These are phyloP conservation scores for Dasyornis broadbenti DNA, from an alignment of 2,113 vertebrate genomes.

Conservation along the genomic window DNA sequence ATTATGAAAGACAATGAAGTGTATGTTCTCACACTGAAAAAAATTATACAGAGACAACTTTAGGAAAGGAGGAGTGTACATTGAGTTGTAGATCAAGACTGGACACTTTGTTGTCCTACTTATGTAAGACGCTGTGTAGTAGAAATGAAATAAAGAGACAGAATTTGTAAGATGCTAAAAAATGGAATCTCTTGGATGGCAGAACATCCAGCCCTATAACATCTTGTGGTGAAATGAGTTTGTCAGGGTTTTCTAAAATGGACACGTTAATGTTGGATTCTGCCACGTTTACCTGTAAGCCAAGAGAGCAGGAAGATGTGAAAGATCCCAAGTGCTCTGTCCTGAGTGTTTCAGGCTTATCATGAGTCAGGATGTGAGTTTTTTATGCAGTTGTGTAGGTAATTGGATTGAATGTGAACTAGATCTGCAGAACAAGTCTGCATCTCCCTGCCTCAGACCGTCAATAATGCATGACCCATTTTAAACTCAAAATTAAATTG, in stretches of 20 bases:
- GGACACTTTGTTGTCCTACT: background rate
- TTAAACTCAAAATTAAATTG: background rate
- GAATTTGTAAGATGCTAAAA: background rate
- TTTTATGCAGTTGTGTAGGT: background rate
- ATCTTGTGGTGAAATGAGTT: background rate
- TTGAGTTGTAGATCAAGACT: background rate
- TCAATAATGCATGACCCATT: background rate
- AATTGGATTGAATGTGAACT: background rate
- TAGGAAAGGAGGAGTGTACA: background rate
- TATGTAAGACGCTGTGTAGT: background rate
- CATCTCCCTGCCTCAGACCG: background rate
- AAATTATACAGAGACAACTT: background rate
- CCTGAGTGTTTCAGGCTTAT: background rate
- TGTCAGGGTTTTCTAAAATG: background rate
- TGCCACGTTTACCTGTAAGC: accelerated
- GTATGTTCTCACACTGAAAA: background rate
- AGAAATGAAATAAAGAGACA: background rate
- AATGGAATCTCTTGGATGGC: background rate
- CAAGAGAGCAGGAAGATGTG: background rate
- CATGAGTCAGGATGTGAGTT: background rate
- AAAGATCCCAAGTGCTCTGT: background rate
- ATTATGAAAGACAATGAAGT: background rate
- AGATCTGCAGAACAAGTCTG: background rate
- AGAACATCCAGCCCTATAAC: background rate
- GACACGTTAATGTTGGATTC: background rate